Conservation (phyloP, 2,888 invertebrate genomes). For the Cheilosia vernalis region DNA sequence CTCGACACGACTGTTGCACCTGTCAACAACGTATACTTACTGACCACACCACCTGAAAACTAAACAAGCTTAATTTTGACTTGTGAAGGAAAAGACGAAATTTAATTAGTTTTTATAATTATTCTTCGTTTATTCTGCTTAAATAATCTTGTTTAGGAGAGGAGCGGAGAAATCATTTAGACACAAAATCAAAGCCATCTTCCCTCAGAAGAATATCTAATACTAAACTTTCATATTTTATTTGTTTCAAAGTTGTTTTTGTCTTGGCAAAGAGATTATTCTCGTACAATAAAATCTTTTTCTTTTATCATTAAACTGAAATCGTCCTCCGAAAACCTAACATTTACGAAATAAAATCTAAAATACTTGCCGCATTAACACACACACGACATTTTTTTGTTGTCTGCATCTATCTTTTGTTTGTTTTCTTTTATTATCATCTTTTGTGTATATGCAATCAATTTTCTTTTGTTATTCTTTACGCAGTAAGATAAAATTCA, state of each 20-base stretch:
- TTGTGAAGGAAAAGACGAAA: conserved; percentile 1
- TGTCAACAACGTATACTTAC: background rate
- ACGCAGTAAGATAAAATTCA: conserved; percentile 70
- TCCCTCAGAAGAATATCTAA: conserved; percentile 61
- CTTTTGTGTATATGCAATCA: background rate
- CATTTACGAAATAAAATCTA: conserved; percentile 73
- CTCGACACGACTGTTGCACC: too few relatives aligned
- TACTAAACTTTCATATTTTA: conserved; percentile 41
- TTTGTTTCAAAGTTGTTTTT: conserved; percentile 39
- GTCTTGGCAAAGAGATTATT: conserved; percentile 60
- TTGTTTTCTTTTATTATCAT: conserved; percentile 8
- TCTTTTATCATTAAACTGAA: conserved; percentile 18
- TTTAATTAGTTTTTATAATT: conserved; percentile 52
- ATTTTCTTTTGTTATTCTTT: conserved; percentile 29
- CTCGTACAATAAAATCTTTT: conserved; percentile 51
- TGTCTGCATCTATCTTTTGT: conserved; percentile 22
- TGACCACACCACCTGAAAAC: background rate
- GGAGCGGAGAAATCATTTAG: conserved; percentile 42
- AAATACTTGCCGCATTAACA: conserved; percentile 63
- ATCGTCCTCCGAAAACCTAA: conserved; percentile 65
- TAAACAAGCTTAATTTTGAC: too few relatives aligned
- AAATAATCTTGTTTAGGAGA: conserved; percentile 60
- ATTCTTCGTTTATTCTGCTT: conserved; percentile 67
- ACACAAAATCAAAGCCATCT: conserved; percentile 57
- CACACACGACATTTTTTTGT: conserved; percentile 43